phyloP scores from a whole-genome alignment of 2,888 invertebrate genomes.

The Thereva unica region DNA sequence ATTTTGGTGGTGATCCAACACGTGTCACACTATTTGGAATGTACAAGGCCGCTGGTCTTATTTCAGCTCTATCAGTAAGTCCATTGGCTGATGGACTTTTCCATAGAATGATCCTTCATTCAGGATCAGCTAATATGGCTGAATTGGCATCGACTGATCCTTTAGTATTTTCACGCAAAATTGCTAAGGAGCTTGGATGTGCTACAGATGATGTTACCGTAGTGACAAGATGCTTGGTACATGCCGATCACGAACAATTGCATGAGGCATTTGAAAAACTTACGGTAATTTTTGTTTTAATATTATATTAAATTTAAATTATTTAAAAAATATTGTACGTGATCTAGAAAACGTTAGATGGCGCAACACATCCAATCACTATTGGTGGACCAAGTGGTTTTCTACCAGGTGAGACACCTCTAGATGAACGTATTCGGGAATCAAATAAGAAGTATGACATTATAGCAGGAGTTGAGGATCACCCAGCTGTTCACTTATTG shows the following conservation, averaged over 20 bases:
- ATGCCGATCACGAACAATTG: neutral
- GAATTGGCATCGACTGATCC: slow-evolving; percentile 55
- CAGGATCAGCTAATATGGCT: slow-evolving; percentile 56
- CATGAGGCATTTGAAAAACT: slow-evolving; percentile 43
- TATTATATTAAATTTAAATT: neutral
- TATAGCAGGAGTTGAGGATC: slow-evolving; percentile 33
- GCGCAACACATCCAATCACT: slow-evolving; percentile 1
- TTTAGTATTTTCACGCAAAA: slow-evolving; percentile 43
- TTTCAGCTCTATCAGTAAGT: slow-evolving; percentile 52
- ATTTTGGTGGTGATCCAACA: slow-evolving; percentile 57
- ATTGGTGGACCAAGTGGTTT: slow-evolving; percentile 27
- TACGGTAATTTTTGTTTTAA: neutral
- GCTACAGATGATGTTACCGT: neutral
- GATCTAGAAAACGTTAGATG: neutral
- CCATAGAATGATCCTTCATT: slow-evolving; percentile 56
- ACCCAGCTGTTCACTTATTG: slow-evolving; percentile 20
- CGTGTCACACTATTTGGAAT: slow-evolving; percentile 58
- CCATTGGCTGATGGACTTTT: slow-evolving; percentile 55
- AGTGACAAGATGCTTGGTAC: neutral
- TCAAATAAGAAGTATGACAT: slow-evolving; percentile 37
- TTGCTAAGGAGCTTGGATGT: neutral
- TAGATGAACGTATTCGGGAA: neutral
- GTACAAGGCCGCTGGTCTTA: slow-evolving; percentile 57
- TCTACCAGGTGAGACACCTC: too few relatives aligned
- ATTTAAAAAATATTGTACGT: neutral